These are phyloP conservation scores for Carpatolechia fugitivella DNA, from an alignment of 2,888 invertebrate genomes.

Conservation along the genomic window DNA sequence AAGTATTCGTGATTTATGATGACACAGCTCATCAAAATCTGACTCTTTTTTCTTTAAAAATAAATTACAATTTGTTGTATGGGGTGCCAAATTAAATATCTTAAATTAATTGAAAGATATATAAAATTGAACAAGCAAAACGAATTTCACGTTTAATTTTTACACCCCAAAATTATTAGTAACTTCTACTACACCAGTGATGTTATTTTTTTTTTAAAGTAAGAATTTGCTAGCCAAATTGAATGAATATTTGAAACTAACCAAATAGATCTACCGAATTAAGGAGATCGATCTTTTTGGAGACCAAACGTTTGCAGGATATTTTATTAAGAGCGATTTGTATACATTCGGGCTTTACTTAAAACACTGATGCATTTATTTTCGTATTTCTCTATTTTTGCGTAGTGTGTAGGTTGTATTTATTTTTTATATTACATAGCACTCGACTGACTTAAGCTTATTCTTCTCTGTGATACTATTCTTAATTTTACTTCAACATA, in stretches of 20 bases:
- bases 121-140: no score
- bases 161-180: no score
- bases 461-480: conserved; percentile 23
- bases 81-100: no score
- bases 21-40: no score
- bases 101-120: no score
- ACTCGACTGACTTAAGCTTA: conserved; percentile 19
- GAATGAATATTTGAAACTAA: background rate
- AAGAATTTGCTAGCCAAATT: background rate
- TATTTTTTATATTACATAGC: conserved; percentile 12
- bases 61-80: no score
- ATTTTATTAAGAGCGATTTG: background rate
- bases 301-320: background rate
- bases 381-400: conserved; percentile 6
- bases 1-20: no score
- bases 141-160: no score
- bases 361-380: conserved; percentile 13
- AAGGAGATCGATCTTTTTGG: background rate
- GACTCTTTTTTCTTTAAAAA: no score
- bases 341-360: conserved; percentile 18
- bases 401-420: conserved; percentile 3
- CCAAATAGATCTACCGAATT: background rate
- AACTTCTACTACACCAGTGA: background rate
- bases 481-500: conserved; percentile 16
- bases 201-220: background rate